Base-by-base conservation (phyloP, 2,888 invertebrate genomes). In the Stenurella melanura region DNA sequence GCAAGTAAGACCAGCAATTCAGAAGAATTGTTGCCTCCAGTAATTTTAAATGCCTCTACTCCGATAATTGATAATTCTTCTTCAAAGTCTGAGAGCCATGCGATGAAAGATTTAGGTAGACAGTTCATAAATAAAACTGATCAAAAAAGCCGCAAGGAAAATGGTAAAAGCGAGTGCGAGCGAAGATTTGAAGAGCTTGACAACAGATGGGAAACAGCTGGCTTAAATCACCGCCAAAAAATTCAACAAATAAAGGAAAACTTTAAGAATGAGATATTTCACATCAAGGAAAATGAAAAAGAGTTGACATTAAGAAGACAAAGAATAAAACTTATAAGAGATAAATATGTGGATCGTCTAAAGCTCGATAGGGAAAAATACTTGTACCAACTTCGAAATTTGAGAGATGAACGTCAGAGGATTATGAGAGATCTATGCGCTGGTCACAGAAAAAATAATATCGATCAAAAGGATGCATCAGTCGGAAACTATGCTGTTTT, bases 131-230 rank as follows among this genome's bases (percentile, higher is more conserved):
- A 9, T 17, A 60, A 70, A 26, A 7, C 19, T 11, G 26, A 21
- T 18, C 21, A 17, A 12, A 60, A n/a, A 70, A 11, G n/a, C n/a
- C 54, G 57, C 9, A 73, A 75, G 15, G 85, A 86, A 77, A 83
- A 84, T 64, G 84, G 85, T 10, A 85, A 84, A 76, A 85, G 83
- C 58, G 85, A 86, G 70, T 86, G 85, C 54, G 84, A 85, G 77
- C 79, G 82, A 50, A 79, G 83, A 78, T 85, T 86, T 66, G 84
- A 85, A 64, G 85, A 85, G 57, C 79, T 87, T 7, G 83, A 86
- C 50, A 79, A 64, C 30, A 80, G 81, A 78, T 82, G 85, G 75
- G 77, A 83, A 70, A 73, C 75, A 19, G 68, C 84, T 19, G 85
- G 83, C 7, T 73, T 83, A 38, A 82, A 78, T 63, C 86, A 86